phyloP scores from a whole-genome alignment of 53 echinoderm and acorn worm species.

The Apostichopus leukothele region DNA sequence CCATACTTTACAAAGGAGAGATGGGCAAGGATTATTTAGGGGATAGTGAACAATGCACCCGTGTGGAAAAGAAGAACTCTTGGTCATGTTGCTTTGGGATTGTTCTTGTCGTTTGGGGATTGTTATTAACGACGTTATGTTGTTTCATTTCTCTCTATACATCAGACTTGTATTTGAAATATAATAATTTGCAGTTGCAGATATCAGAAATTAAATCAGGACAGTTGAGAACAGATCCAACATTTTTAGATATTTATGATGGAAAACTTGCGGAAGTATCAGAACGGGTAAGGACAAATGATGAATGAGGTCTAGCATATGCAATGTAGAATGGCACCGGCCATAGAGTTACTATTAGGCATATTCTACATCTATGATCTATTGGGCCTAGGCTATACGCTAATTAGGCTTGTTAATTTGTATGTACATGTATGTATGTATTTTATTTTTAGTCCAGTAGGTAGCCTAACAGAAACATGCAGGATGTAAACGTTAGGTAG shows the following conservation, averaged over 20 bases:
- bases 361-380: too few species aligned
- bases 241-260: slow-evolving; percentile 17
- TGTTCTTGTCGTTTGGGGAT: slow-evolving; percentile 31
- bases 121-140: slow-evolving; percentile 24
- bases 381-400: too few species aligned
- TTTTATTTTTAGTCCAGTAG: too few species aligned
- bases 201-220: slow-evolving; percentile 9
- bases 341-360: too few species aligned
- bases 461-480: too few species aligned
- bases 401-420: too few species aligned
- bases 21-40: background rate
- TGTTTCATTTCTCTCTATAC: slow-evolving; percentile 14
- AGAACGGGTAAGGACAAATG: background rate
- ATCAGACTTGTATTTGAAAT: slow-evolving; percentile 21
- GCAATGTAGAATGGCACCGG: too few species aligned
- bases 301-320: background rate
- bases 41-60: background rate
- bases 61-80: background rate
- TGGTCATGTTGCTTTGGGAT: slow-evolving; percentile 14
- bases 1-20: background rate
- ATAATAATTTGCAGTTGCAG: slow-evolving; percentile 13
- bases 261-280: background rate
- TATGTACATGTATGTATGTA: too few species aligned
- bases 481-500: too few species aligned
- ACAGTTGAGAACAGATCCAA: background rate